These are phyloP conservation scores for Nomada lathburiana DNA, from an alignment of 2,888 invertebrate genomes.

Conservation along the genomic window DNA sequence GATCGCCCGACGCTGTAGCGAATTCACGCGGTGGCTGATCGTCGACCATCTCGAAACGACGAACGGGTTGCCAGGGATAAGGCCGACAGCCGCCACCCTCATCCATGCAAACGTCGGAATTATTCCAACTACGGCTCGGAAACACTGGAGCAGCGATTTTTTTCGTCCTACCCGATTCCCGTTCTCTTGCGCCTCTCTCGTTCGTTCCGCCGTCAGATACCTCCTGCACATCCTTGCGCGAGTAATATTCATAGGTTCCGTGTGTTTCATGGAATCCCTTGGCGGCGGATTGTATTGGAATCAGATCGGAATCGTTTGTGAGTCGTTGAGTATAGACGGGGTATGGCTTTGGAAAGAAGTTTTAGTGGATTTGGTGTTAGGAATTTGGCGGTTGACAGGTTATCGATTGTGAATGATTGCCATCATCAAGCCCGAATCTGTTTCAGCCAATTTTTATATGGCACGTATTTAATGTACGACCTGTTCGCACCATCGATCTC, in stretches of 20 bases:
- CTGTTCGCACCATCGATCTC: slow-evolving; percentile 30
- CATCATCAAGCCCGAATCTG: neutral
- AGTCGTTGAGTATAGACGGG: neutral
- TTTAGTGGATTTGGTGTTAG: no score
- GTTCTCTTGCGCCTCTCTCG: neutral
- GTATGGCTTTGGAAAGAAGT: neutral
- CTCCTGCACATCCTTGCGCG: neutral
- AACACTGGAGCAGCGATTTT: slow-evolving; percentile 65
- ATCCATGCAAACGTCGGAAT: slow-evolving; percentile 77
- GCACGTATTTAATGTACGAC: slow-evolving; percentile 10
- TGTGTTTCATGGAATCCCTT: neutral
- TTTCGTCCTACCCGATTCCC: slow-evolving; percentile 30
- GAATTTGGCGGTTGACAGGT: slow-evolving; percentile 2
- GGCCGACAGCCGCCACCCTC: slow-evolving; percentile 50
- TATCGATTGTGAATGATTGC: neutral
- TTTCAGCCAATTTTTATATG: slow-evolving; percentile 12
- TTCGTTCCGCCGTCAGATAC: neutral
- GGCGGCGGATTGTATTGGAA: neutral
- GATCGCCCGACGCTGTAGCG: slow-evolving; percentile 44
- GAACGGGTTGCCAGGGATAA: slow-evolving; percentile 33
- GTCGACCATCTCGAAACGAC: slow-evolving; percentile 30
- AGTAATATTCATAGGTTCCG: neutral
- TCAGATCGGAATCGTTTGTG: neutral
- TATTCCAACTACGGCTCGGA: slow-evolving; percentile 69
- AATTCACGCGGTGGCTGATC: slow-evolving; percentile 46